Evolutionary conservation across 2,113 vertebrate species (phyloP), one percentile per base, ranked within the genome.

Genomic region (Psilopsiagon aurifrons): DNA sequence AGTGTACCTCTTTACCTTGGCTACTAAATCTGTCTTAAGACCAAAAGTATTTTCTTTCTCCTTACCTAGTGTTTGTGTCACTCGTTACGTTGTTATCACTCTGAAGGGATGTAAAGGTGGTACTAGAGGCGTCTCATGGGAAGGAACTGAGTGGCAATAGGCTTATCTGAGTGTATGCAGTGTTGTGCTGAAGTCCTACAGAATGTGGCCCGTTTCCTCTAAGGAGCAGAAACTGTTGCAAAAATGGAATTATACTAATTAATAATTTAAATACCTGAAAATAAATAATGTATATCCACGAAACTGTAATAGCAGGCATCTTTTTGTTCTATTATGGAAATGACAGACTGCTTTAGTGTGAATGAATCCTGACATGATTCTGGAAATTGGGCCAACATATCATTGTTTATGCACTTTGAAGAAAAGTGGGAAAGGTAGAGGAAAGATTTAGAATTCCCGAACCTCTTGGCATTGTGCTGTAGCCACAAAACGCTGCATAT

Each of bases 221-320:
- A 78, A 92, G 85, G 77, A 70, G 66, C 70, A 95, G 57, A 79
- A n/a, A 43, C 80, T 54, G 29, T 54, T 93, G 87, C 90, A 95
- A 94, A 96, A 93, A 86, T 95, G 69, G 92, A 91, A 95, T 96
- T 92, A 84, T 88, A 60, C 73, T 94, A 84, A 91, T 97, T 94
- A 97, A 97, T 97, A 94, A 97, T 97, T 97, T 86, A 97, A 97
- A 94, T 94, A 92, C 83, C 52, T 94, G 33, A 84, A 94, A 92
- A 93, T 97, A 95, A 96, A 97, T 97, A 94, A 97, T 97, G 84
- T 97, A 97, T 97, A 88, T 13, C 27, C 54, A 80, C 2, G 3
- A 89, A 93, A 92, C 95, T 86, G 90, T 97, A 96, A 97, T 85
- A 93, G 94, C 94, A 86, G 43, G 54, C 76, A 78, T 95, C 79